Percentiles rank a stretch among this genome's conserved stretches.
Conservation (phyloP, 2,888 invertebrate genomes). For the Pilophorus perplexus region DNA sequence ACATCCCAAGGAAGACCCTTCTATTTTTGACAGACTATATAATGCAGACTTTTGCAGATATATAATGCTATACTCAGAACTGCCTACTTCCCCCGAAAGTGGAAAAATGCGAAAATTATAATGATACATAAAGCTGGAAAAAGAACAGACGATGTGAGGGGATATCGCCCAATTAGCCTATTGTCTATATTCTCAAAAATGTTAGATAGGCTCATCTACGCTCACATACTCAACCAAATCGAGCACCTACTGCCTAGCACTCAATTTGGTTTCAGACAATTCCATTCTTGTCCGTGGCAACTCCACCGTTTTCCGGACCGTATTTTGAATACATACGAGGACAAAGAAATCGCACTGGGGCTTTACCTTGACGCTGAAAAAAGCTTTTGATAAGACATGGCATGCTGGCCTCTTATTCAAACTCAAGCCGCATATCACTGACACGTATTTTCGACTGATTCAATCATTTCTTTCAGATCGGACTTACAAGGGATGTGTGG, state of each 20-base stretch:
- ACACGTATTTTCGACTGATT: no score
- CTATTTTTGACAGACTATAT: background rate
- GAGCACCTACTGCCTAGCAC: no score
- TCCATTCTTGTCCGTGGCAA: conserved; percentile 8
- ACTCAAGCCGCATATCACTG: no score
- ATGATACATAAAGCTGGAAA: conserved; percentile 10
- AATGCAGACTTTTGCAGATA: no score
- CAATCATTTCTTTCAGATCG: no score
- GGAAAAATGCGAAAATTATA: background rate
- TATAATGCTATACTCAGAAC: conserved; percentile 10
- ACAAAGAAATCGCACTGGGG: background rate
- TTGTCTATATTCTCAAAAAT: background rate
- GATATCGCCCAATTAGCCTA: no score
- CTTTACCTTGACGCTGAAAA: conserved; percentile 15
- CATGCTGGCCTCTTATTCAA: no score
- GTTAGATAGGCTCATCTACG: background rate
- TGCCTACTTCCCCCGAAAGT: conserved; percentile 1
- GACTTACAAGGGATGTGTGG: no score
- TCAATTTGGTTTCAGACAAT: no score
- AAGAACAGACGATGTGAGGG: conserved; percentile 10
- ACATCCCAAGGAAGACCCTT: conserved; percentile 9
- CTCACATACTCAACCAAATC: background rate
- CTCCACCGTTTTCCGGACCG: background rate
- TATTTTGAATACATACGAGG: background rate
- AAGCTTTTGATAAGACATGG: no score